Conservation (phyloP, 2,888 invertebrate genomes). For the Callosobruchus maculatus region DNA sequence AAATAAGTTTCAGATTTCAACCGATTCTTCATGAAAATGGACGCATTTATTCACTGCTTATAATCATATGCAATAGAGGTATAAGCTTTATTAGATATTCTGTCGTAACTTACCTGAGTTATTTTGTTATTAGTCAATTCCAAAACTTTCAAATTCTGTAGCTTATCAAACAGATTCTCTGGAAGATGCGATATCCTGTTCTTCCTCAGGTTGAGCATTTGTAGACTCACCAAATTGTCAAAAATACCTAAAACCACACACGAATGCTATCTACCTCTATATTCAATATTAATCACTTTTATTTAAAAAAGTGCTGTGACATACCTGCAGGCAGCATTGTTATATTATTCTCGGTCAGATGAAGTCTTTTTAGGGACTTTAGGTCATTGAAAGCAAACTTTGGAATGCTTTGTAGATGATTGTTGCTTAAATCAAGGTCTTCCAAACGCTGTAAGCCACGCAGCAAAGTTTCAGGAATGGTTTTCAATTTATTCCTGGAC, state of each 20-base stretch:
- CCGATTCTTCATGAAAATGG: too few relatives aligned
- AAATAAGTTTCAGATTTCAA: too few relatives aligned
- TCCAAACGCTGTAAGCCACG: conserved; percentile 57
- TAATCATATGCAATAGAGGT: too few relatives aligned
- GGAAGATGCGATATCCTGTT: conserved; percentile 55
- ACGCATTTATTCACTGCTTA: too few relatives aligned
- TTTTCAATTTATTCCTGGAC: conserved; percentile 61
- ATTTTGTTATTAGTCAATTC: conserved; percentile 58
- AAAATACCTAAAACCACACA: conserved; percentile 54
- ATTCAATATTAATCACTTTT: too few relatives aligned
- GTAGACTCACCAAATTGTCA: conserved; percentile 52
- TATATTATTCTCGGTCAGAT: conserved; percentile 67
- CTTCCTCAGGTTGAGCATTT: conserved; percentile 55
- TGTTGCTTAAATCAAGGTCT: conserved; percentile 68
- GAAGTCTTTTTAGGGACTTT: conserved; percentile 58
- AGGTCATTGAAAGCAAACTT: conserved; percentile 57
- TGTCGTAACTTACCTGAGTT: conserved; percentile 39
- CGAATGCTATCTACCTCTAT: too few relatives aligned
- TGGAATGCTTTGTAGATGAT: conserved; percentile 60
- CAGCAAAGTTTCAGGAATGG: conserved; percentile 59
- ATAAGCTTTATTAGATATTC: too few relatives aligned
- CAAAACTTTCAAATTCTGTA: conserved; percentile 53
- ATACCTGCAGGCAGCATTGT: conserved; percentile 55
- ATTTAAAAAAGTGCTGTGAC: too few relatives aligned
- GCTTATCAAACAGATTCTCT: conserved; percentile 50